Evolutionary conservation across 2,888 invertebrate species (phyloP).

Genomic region (Fissipunctia ypsillon): DNA sequence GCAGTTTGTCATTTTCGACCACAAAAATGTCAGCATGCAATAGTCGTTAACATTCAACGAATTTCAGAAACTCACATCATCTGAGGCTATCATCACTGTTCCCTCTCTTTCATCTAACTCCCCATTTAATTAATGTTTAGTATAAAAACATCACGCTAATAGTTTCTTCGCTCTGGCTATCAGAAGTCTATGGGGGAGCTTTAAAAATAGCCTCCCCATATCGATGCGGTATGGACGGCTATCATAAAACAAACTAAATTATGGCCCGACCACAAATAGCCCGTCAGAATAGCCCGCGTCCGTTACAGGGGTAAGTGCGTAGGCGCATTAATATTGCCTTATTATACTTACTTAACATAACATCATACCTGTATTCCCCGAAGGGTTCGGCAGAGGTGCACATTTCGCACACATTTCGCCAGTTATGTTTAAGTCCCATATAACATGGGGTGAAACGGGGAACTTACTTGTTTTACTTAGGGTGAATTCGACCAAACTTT

Average conservation of each 20-base stretch:
- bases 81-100: conserved; percentile 15
- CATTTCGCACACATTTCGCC: no score
- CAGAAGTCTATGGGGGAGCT: conserved; percentile 51
- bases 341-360: conserved; percentile 29
- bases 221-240: conserved; percentile 51
- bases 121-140: conserved; percentile 33
- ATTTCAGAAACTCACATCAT: background rate
- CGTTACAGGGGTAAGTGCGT: conserved; percentile 55
- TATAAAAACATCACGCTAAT: conserved; percentile 57
- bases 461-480: conserved; percentile 14
- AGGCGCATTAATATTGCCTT: conserved; percentile 37
- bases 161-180: conserved; percentile 47
- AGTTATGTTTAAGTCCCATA: no score
- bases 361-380: no score
- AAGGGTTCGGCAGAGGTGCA: no score
- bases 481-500: no score
- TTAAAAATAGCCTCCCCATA: conserved; percentile 57
- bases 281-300: conserved; percentile 48
- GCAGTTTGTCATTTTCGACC: background rate
- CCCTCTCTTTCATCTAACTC: conserved; percentile 46
- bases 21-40: conserved; percentile 7
- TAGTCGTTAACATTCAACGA: background rate
- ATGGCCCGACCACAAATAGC: conserved; percentile 61
- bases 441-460: no score
- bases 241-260: conserved; percentile 65